These are phyloP conservation scores for Cheilosia soror DNA, from an alignment of 2,888 invertebrate genomes.

Conservation along the genomic window DNA sequence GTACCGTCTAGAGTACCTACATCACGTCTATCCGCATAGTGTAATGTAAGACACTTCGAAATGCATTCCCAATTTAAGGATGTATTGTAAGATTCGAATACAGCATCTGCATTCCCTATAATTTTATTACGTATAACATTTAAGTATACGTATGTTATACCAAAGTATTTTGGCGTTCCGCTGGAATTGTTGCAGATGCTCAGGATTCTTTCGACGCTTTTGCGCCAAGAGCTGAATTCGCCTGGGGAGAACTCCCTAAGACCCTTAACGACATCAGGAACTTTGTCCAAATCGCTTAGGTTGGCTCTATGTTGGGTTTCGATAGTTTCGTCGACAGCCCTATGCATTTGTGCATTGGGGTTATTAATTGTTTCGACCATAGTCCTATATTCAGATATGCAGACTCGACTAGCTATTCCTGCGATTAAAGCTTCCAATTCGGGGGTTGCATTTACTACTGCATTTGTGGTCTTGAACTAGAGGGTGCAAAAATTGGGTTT, in stretches of 20 bases:
- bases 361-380: not conserved
- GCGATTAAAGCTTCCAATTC: not conserved
- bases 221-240: conserved; percentile 17
- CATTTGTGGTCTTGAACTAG: not conserved
- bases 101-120: not conserved
- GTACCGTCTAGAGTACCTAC: conserved; percentile 49
- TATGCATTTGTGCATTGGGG: not conserved
- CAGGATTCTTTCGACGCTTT: conserved; percentile 50
- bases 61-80: no score
- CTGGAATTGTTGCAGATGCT: conserved; percentile 7
- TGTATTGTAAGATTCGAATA: not conserved
- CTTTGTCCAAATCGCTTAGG: not conserved
- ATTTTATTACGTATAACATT: not conserved
- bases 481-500: not conserved
- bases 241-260: not conserved
- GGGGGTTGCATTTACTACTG: not conserved
- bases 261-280: not conserved
- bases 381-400: not conserved
- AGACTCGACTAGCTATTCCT: not conserved
- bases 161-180: no score
- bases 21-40: conserved; percentile 45
- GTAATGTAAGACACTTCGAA: conserved; percentile 1
- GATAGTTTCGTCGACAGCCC: no score
- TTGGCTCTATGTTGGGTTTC: not conserved
- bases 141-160: no score